These are phyloP conservation scores for Phocides pigmalion DNA, from an alignment of 1,140 invertebrate species.

Conservation along the genomic window DNA sequence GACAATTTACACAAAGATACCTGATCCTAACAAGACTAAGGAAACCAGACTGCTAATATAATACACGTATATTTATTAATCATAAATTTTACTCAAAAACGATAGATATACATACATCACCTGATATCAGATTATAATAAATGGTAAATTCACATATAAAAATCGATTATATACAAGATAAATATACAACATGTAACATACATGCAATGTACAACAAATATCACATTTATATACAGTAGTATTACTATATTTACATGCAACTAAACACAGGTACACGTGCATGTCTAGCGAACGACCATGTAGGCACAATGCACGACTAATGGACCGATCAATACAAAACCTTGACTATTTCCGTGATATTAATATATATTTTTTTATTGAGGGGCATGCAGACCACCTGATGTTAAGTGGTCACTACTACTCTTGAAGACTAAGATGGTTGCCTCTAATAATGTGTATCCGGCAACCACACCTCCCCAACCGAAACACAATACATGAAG, in stretches of 20 bases:
- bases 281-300: not conserved
- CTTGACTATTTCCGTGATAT: no score
- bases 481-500: no score
- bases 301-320: slow-evolving; percentile 1
- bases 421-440: no score
- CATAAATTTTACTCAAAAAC: not conserved
- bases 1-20: no score
- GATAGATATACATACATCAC: slow-evolving; percentile 28
- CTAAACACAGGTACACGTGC: slow-evolving; percentile 1
- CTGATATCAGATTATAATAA: slow-evolving; percentile 12
- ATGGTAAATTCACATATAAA: not conserved
- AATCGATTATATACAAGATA: not conserved
- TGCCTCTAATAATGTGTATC: no score
- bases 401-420: no score
- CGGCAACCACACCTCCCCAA: no score
- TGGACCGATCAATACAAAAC: no score
- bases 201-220: slow-evolving; percentile 19
- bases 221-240: not conserved
- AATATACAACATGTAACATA: slow-evolving; percentile 17
- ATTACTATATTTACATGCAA: slow-evolving; percentile 1
- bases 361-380: no score
- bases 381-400: no score
- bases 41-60: no score
- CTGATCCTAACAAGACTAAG: no score
- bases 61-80: not conserved